Conservation (phyloP, 1,140 invertebrate genomes). For the Stenopsyche tienmushanensis region DNA sequence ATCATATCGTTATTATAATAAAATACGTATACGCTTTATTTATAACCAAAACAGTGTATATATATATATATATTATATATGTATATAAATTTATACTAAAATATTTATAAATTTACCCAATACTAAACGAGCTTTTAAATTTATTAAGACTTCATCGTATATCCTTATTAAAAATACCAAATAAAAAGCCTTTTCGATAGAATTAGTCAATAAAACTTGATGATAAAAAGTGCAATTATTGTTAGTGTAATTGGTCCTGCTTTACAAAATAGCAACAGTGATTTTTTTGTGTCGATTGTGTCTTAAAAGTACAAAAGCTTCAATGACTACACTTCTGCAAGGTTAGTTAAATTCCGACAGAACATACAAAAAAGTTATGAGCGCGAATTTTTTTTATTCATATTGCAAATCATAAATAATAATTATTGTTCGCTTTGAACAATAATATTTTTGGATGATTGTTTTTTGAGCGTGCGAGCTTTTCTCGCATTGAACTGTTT, state of each 20-base stretch:
- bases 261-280: no score
- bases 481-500: no score
- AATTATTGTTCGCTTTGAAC: no score
- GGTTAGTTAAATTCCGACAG: no score
- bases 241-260: neutral
- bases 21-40: conserved; percentile 22
- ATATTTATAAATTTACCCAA: neutral
- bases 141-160: no score
- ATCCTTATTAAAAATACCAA: neutral
- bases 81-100: conserved; percentile 11
- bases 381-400: no score
- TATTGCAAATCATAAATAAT: no score
- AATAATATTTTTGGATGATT: no score
- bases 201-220: no score
- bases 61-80: neutral
- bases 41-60: neutral
- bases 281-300: no score
- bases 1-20: conserved; percentile 1
- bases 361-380: no score
- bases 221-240: conserved; percentile 21
- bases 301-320: conserved; percentile 3
- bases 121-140: conserved; percentile 22
- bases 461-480: no score
- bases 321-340: conserved; percentile 39
- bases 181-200: neutral